Conservation (phyloP, 2,113 vertebrate genomes). For the Chionomys nivalis region DNA sequence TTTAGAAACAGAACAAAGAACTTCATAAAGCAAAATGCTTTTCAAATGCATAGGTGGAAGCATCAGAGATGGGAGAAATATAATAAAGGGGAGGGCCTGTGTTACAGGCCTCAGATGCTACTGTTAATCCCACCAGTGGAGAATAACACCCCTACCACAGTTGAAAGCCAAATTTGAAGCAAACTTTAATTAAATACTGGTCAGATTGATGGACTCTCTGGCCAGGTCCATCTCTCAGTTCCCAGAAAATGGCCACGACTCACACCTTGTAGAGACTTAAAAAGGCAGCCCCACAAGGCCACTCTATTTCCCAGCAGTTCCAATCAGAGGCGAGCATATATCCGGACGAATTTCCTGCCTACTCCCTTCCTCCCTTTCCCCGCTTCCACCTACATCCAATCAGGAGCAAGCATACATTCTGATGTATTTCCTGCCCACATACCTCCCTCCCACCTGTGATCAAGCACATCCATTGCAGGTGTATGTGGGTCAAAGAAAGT, state of each 20-base stretch:
- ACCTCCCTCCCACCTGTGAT: neutral
- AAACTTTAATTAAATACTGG: neutral
- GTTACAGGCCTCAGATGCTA: neutral
- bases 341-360: neutral
- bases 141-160: neutral
- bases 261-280: neutral
- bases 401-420: neutral
- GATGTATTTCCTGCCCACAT: neutral
- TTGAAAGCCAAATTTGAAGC: neutral
- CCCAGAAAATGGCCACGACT: neutral
- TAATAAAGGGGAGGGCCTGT: neutral
- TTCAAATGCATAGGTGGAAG: neutral
- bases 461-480: neutral
- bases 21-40: neutral
- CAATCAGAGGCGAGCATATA: neutral
- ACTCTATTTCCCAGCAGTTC: neutral
- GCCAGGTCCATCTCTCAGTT: neutral
- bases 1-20: neutral
- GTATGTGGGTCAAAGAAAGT: neutral
- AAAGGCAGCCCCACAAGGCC: neutral
- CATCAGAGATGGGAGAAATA: neutral
- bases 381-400: neutral
- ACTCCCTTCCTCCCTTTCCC: neutral
- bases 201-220: neutral
- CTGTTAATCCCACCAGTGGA: too few species aligned